phyloP scores from a whole-genome alignment of 2,113 vertebrate species.

The Paradoxurus hermaphroditus region DNA sequence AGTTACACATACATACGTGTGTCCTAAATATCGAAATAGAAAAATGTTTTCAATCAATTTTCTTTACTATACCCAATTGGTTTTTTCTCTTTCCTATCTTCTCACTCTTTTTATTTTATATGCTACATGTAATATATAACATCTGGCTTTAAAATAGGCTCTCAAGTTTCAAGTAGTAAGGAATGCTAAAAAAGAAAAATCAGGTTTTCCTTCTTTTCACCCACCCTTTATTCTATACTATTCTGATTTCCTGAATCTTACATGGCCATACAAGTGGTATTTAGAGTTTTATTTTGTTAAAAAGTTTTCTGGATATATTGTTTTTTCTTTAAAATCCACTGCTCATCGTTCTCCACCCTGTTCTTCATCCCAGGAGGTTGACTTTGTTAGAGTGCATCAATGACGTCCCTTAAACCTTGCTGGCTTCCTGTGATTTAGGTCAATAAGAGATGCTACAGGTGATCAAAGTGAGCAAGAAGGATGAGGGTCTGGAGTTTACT shows the following conservation, averaged over 20 bases:
- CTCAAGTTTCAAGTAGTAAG: not conserved
- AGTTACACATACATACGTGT: not conserved
- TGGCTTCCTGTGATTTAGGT: not conserved
- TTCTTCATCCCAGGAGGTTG: not conserved
- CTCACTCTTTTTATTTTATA: not conserved
- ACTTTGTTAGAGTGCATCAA: not conserved
- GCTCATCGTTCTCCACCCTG: not conserved
- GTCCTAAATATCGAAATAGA: not conserved
- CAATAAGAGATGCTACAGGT: not conserved
- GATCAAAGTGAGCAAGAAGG: not conserved
- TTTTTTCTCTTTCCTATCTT: not conserved
- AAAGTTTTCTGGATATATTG: not conserved
- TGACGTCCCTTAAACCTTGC: not conserved
- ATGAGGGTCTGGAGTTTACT: not conserved
- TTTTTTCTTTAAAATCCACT: not conserved
- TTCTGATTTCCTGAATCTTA: not conserved
- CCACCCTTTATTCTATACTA: not conserved
- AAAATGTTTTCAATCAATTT: not conserved
- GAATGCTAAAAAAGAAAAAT: not conserved
- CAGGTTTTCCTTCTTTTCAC: not conserved
- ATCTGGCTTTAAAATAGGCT: not conserved
- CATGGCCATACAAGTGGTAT: not conserved
- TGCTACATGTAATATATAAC: not conserved
- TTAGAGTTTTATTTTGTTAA: slow-evolving; percentile 1
- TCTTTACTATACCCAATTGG: not conserved